phyloP scores from a whole-genome alignment of 1,140 invertebrate genomes.

The Lysiphlebus fabarum region DNA sequence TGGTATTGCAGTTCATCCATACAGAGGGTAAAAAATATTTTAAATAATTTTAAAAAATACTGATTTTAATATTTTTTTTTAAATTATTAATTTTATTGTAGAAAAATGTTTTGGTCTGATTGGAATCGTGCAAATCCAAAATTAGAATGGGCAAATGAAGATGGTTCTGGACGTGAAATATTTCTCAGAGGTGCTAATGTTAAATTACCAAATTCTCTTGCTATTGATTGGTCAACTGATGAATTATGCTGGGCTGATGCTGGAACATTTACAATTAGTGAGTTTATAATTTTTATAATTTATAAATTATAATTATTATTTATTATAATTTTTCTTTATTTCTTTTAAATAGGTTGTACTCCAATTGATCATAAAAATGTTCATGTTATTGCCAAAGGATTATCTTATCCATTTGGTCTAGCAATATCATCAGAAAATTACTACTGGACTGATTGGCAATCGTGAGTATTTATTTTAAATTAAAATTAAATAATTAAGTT shows the following conservation, averaged over 20 bases:
- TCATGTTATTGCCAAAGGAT: constrained; percentile 70
- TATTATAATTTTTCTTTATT: constrained; percentile 7
- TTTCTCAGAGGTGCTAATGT: constrained; percentile 63
- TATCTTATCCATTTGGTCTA: constrained; percentile 88
- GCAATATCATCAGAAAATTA: constrained; percentile 76
- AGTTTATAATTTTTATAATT: constrained; percentile 13
- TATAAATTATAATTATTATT: constrained; percentile 5
- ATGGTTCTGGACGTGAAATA: constrained; percentile 78
- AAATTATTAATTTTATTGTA: constrained; percentile 46
- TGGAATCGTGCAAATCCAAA: constrained; percentile 90
- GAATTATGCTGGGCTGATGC: constrained; percentile 95
- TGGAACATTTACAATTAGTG: constrained; percentile 62
- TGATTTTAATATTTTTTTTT: constrained; percentile 20
- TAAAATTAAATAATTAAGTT: too few relatives aligned
- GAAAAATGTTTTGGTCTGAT: constrained; percentile 95
- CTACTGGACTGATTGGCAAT: constrained; percentile 97
- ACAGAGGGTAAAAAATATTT: constrained; percentile 69
- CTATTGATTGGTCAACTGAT: constrained; percentile 79
- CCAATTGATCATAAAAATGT: constrained; percentile 67
- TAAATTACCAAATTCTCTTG: constrained; percentile 75
- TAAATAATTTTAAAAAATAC: constrained; percentile 6
- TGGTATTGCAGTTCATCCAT: constrained; percentile 91
- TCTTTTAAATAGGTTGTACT: constrained; percentile 60
- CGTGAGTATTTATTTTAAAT: constrained; percentile 62
- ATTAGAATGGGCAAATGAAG: constrained; percentile 91